A percentile compares a stretch with the other conserved stretches of the same genome.
phyloP scores from a whole-genome alignment of 2,888 invertebrate genomes.

The Dione juno region DNA sequence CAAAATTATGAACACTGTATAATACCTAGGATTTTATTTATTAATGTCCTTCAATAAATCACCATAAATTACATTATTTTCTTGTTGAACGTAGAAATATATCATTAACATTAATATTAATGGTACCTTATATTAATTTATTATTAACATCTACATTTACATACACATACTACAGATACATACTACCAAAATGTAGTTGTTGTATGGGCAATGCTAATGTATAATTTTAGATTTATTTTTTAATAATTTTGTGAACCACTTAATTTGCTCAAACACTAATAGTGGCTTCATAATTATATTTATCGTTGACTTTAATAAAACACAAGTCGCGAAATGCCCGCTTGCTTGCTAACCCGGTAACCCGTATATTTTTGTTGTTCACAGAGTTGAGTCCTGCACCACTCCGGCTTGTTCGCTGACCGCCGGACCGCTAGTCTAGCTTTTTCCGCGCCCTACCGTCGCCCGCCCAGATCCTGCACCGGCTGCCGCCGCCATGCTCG shows the following conservation, averaged over 20 bases:
- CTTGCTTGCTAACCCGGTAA: constrained; percentile 81
- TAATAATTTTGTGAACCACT: neutral
- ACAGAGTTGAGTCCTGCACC: constrained; percentile 83
- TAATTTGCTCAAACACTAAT: neutral
- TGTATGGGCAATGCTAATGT: neutral
- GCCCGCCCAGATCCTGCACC: constrained; percentile 76
- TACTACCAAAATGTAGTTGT: neutral
- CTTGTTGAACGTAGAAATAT: neutral
- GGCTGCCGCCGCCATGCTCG: constrained; percentile 78
- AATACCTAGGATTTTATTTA: neutral
- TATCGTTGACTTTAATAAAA: neutral
- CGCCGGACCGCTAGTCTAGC: constrained; percentile 83
- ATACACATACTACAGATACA: too few species aligned
- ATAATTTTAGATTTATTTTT: too few species aligned
- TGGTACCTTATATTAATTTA: neutral
- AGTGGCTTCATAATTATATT: neutral
- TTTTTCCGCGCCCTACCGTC: constrained; percentile 81
- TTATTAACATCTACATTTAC: neutral
- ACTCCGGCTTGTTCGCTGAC: constrained; percentile 82
- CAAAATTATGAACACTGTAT: neutral
- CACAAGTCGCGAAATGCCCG: constrained; percentile 47
- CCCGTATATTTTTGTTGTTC: constrained; percentile 83
- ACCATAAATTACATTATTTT: neutral
- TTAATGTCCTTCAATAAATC: neutral
- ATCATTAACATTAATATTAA: neutral